These are phyloP conservation scores for Gopherus flavomarginatus DNA, from an alignment of 2,113 vertebrate genomes.

Conservation along the genomic window DNA sequence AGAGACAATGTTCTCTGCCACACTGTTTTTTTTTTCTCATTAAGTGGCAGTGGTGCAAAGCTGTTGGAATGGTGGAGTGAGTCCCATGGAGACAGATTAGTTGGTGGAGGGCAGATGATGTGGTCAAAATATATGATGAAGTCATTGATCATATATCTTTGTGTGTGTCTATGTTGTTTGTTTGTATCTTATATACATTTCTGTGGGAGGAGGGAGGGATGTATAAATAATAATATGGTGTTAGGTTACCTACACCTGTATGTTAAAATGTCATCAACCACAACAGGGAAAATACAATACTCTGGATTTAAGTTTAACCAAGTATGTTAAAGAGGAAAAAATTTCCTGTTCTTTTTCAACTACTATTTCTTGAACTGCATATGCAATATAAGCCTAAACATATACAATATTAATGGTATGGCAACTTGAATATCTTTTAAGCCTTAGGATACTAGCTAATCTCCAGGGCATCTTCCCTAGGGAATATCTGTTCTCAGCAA, in stretches of 20 bases:
- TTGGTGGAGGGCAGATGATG: neutral
- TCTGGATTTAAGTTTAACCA: neutral
- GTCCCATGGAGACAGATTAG: neutral
- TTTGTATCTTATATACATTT: neutral
- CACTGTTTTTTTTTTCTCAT: neutral
- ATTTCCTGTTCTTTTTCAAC: neutral
- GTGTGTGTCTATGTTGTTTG: neutral
- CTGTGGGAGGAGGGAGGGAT: neutral
- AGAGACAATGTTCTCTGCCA: neutral
- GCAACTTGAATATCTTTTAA: neutral
- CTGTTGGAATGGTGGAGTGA: neutral
- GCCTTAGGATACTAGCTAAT: neutral
- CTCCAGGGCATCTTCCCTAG: neutral
- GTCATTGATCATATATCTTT: neutral
- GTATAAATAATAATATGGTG: neutral
- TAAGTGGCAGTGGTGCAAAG: neutral
- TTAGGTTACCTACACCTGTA: neutral
- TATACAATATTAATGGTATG: neutral
- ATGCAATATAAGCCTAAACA: neutral
- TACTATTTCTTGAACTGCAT: neutral
- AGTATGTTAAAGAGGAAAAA: neutral
- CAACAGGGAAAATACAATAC: neutral
- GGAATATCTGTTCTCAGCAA: neutral
- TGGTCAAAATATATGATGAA: neutral
- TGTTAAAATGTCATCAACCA: slow-evolving; percentile 30